Evolutionary conservation across 2,113 vertebrate genomes (phyloP), one percentile per base, ranked within the genome.

Genomic region (Grammomys surdaster): DNA sequence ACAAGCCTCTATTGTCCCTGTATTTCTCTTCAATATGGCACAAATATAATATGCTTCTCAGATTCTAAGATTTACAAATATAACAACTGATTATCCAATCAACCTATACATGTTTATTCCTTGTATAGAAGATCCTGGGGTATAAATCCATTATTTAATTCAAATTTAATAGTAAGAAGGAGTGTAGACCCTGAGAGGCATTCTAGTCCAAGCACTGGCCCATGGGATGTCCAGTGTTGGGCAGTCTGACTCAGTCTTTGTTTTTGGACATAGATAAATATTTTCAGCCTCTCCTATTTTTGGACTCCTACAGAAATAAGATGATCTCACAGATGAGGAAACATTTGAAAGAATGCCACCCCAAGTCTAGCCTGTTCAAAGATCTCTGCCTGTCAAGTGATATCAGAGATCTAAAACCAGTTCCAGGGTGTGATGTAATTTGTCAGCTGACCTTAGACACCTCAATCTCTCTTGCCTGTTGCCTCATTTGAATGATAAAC

Each of bases 401-500:
- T 81, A 77, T 87, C 48, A 60, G 84, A 94, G n/a, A 40, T 60
- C 16, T 2, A 43, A 90, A 77, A 51, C 7, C 19, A 78, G 70
- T 65, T 84, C 36, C 88, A 88, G 5, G 85, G 33, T 16, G 48
- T 94, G 60, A 87, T 58, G 31, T 12, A 95, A 91, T 43, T 24
- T 95, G 75, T 95, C 96, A 97, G 75, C 86, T 95, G 93, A 91
- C 92, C 96, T 94, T 93, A 51, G 14, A 43, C 11, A 58, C 58
- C 17, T 90, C 43, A 78, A 54, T 90, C 63, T 95, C 84, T 84
- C 46, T 77, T 65, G 56, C 51, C 70, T 93, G 17, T 72, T 70
- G 92, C 82, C 90, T 97, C 72, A 88, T 96, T 93, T 94, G 89
- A 91, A 69, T 93, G 88, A 95, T 88, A 78, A 96, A 28, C 84